Base-by-base conservation (phyloP, 2,888 invertebrate species). In the Pristionchus arcanus region DNA sequence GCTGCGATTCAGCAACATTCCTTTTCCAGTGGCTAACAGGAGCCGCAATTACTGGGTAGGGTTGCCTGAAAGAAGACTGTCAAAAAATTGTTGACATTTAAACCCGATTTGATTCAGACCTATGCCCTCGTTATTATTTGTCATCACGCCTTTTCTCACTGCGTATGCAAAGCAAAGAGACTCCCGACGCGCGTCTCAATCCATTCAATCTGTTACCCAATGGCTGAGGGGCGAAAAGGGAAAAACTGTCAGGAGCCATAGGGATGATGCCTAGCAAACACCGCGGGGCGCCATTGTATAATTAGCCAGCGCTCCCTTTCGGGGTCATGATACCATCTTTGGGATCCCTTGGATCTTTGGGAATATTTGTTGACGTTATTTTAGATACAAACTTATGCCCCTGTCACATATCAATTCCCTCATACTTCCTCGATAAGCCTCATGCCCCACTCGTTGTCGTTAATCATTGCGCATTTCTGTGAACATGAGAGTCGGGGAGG, bases 401-500 rank as follows among this genome's bases (percentile, higher is more conserved):
- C 42, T 49, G 42, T 49, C 42, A 49, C 42, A 49, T 49, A 49
- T 49, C 42, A 49, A 55, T 55, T 34, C 37, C 15, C 77, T 34
- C 25, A 5, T 49, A 42, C 42, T 83, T 42, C 25, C 83, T 55
- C 83, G 21, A n/a, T 81, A 81, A 81, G 28, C 81, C 81, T 13
- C 37, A 25, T 25, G 42, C 9, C 28, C 15, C 81, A 16, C 74
- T 74, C 21, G 37, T 21, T 42, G 84, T 85, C 84, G 84, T 85
- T 85, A 85, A 85, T 85, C 84, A 85, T 85, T 28, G 59, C 25
- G 84, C 84, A 85, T 85, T 81, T 81, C 81, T 85, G 84, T 85
- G 84, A 85, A 85, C 84, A 85, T 34, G 59, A n/a, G n/a, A n/a
- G n/a, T n/a, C n/a, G n/a, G n/a, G n/a, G n/a, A n/a, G n/a, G n/a